Percentiles rank a stretch among this genome's conserved stretches.
Conservation (phyloP, 1,140 invertebrate genomes). For the Zaprionus ornatus region DNA sequence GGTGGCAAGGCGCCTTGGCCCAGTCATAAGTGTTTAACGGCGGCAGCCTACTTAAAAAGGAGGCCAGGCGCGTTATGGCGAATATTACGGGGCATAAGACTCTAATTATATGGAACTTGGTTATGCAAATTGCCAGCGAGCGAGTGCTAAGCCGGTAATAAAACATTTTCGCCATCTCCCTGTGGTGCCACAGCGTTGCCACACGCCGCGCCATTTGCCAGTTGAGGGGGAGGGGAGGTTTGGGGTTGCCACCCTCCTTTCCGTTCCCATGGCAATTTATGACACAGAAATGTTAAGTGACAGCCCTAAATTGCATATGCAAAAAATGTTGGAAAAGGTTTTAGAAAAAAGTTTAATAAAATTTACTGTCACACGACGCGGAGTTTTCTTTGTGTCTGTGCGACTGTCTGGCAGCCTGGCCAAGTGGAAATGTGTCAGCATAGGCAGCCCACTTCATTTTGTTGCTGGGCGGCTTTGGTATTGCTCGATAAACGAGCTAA, state of each 20-base stretch:
- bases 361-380: slow-evolving; percentile 57
- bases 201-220: too few relatives aligned
- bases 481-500: slow-evolving; percentile 47
- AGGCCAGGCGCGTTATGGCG: slow-evolving; percentile 11
- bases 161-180: slow-evolving; percentile 39
- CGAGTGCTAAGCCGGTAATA: slow-evolving; percentile 32
- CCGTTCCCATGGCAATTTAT: slow-evolving; percentile 24
- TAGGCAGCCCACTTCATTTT: slow-evolving; percentile 19
- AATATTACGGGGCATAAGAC: slow-evolving; percentile 27
- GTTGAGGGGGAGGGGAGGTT: too few relatives aligned
- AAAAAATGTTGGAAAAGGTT: slow-evolving; percentile 9
- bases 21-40: slow-evolving; percentile 4
- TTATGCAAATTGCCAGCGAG: slow-evolving; percentile 47
- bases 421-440: slow-evolving; percentile 39
- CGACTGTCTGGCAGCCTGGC: slow-evolving; percentile 12
- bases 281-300: slow-evolving; percentile 39
- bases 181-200: background rate
- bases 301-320: slow-evolving; percentile 32
- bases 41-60: slow-evolving; percentile 13
- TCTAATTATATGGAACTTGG: slow-evolving; percentile 50
- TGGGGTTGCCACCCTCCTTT: background rate
- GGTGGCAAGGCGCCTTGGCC: background rate
- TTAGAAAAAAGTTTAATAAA: slow-evolving; percentile 55
- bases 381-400: background rate
- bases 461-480: background rate